A percentile compares a stretch with the other conserved stretches of the same genome.
Evolutionary conservation across 2,113 vertebrate species (phyloP).

Genomic region (Cyprinodon brontotheroides): DNA sequence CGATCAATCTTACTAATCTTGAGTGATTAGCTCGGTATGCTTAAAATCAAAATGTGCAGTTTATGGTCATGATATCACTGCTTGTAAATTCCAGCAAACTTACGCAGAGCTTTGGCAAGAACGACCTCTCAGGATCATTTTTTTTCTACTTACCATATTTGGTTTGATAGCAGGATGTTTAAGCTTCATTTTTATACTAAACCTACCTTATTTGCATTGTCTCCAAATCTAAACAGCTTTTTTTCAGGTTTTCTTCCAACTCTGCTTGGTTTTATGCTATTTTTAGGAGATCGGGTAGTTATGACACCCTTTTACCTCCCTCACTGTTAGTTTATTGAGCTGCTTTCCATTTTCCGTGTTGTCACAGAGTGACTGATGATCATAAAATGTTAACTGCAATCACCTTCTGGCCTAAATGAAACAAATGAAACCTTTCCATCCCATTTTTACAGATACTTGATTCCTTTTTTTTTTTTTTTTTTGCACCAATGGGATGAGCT

Average conservation of each 20-base stretch:
- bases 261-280: not conserved
- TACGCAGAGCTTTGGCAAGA: conserved; percentile 15
- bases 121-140: not conserved
- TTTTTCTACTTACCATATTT: conserved; percentile 1
- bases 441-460: conserved; percentile 26
- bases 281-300: not conserved
- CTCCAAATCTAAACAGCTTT: not conserved
- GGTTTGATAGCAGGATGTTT: conserved; percentile 15
- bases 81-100: conserved; percentile 58
- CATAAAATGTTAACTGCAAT: conserved; percentile 27
- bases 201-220: not conserved
- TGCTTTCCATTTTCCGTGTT: conserved; percentile 38
- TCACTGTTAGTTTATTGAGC: conserved; percentile 37
- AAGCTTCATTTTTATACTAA: not conserved
- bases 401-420: conserved; percentile 31
- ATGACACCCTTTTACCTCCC: conserved; percentile 35
- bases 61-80: conserved; percentile 52
- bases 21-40: conserved; percentile 36
- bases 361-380: conserved; percentile 52
- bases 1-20: conserved; percentile 11
- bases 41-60: conserved; percentile 38
- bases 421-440: conserved; percentile 39
- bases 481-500: conserved; percentile 14
- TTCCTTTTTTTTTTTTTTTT: conserved; percentile 3
- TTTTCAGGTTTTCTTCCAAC: not conserved